A percentile compares a stretch with the other conserved stretches of the same genome.
Evolutionary conservation across 2,113 vertebrate genomes (phyloP).

Genomic region (Stegostoma tigrinum): DNA sequence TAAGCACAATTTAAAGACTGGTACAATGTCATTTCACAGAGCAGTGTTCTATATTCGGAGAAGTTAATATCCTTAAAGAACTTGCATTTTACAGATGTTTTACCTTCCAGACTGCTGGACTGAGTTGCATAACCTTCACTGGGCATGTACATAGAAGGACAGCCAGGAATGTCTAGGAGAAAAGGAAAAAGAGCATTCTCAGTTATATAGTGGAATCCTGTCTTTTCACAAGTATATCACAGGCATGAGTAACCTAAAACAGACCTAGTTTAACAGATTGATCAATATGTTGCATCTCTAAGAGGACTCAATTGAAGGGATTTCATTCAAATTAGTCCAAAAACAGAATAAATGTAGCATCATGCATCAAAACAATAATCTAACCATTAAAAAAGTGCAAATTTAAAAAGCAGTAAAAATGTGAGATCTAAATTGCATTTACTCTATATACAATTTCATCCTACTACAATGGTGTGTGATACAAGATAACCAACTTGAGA

Average conservation of each 20-base stretch:
- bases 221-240: background rate
- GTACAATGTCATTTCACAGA: no score
- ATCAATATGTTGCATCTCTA: background rate
- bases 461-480: background rate
- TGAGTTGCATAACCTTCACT: conserved; percentile 64
- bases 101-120: conserved; percentile 63
- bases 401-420: background rate
- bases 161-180: conserved; percentile 73
- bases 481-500: background rate
- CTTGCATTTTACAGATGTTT: background rate
- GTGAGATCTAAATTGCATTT: background rate
- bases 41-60: background rate
- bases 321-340: background rate
- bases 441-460: background rate
- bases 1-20: background rate
- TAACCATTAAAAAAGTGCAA: background rate
- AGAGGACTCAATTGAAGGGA: background rate
- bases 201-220: background rate
- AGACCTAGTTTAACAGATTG: background rate
- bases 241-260: background rate
- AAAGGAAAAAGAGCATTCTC: conserved; percentile 31
- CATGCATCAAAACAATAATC: background rate
- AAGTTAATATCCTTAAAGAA: conserved; percentile 20
- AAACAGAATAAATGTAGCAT: background rate
- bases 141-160: conserved; percentile 75